Percentiles rank a stretch among this genome's conserved stretches.
Conservation (phyloP, 2,888 invertebrate genomes). For the Dolomedes plantarius region DNA sequence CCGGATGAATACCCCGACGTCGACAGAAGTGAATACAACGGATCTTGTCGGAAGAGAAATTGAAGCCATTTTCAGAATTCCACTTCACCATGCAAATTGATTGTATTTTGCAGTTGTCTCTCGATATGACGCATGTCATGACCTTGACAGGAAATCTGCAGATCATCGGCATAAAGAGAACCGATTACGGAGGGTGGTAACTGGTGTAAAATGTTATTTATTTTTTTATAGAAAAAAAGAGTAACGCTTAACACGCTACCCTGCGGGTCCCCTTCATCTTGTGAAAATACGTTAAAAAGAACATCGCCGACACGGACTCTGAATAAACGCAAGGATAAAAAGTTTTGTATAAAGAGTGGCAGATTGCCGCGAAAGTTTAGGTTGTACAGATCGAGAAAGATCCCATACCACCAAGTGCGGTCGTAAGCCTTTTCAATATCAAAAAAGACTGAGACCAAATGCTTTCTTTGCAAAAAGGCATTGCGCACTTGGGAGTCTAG, state of each 20-base stretch:
- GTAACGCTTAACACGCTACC: too few relatives aligned
- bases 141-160: neutral
- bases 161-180: neutral
- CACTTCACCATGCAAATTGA: neutral
- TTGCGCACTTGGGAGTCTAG: too few relatives aligned
- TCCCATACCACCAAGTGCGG: too few relatives aligned
- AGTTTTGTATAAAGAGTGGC: neutral
- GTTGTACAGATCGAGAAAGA: too few relatives aligned
- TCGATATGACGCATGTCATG: neutral
- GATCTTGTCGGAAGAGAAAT: neutral
- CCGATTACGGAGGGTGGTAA: neutral
- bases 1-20: neutral
- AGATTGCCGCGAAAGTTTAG: neutral
- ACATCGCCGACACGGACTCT: slow-evolving; percentile 1
- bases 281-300: too few relatives aligned
- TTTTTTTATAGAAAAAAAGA: slow-evolving; percentile 17
- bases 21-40: neutral
- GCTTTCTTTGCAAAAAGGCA: too few relatives aligned
- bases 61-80: neutral
- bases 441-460: too few relatives aligned
- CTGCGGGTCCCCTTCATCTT: too few relatives aligned
- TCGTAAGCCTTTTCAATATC: too few relatives aligned
- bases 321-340: neutral
- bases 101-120: neutral
- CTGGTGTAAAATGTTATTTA: neutral